phyloP scores from a whole-genome alignment of 1,140 invertebrate genomes.

The Heliconius hewitsoni region DNA sequence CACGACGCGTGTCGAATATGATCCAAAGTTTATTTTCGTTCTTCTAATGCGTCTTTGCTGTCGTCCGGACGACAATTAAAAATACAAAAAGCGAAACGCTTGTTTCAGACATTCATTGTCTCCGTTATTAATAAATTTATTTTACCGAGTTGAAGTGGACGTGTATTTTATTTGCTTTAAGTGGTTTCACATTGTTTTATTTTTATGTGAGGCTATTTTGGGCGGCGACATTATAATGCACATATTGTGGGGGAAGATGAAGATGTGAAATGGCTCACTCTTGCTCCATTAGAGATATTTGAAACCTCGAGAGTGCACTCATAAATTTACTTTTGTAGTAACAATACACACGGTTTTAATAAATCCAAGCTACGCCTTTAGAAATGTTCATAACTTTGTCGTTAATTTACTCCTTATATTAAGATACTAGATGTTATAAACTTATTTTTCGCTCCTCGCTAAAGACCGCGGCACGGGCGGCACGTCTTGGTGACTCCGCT shows the following conservation, averaged over 20 bases:
- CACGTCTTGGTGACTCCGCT: slow-evolving; percentile 59
- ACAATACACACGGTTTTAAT: slow-evolving; percentile 60
- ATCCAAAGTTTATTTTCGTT: slow-evolving; percentile 77
- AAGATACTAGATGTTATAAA: not conserved
- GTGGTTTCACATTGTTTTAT: slow-evolving; percentile 82
- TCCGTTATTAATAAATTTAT: slow-evolving; percentile 82
- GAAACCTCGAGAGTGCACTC: slow-evolving; percentile 78
- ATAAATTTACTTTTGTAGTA: slow-evolving; percentile 78
- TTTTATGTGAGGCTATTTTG: slow-evolving; percentile 81
- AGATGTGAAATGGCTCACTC: slow-evolving; percentile 69
- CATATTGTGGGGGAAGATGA: slow-evolving; percentile 68
- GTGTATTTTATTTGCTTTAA: slow-evolving; percentile 82
- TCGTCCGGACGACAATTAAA: slow-evolving; percentile 78
- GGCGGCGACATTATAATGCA: slow-evolving; percentile 79
- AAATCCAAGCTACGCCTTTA: slow-evolving; percentile 46
- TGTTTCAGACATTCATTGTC: slow-evolving; percentile 81
- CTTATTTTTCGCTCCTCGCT: slow-evolving; percentile 15
- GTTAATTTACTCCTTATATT: slow-evolving; percentile 1
- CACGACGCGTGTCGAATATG: slow-evolving; percentile 70
- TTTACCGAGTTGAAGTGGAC: slow-evolving; percentile 79
- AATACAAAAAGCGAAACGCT: slow-evolving; percentile 79
- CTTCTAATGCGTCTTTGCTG: slow-evolving; percentile 77
- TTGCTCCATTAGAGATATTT: slow-evolving; percentile 80
- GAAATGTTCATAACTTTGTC: not conserved
- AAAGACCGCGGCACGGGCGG: slow-evolving; percentile 42